A percentile compares a stretch with the other conserved stretches of the same genome.
Evolutionary conservation across 2,113 vertebrate species (phyloP).

Genomic region (Apeltes quadracus): DNA sequence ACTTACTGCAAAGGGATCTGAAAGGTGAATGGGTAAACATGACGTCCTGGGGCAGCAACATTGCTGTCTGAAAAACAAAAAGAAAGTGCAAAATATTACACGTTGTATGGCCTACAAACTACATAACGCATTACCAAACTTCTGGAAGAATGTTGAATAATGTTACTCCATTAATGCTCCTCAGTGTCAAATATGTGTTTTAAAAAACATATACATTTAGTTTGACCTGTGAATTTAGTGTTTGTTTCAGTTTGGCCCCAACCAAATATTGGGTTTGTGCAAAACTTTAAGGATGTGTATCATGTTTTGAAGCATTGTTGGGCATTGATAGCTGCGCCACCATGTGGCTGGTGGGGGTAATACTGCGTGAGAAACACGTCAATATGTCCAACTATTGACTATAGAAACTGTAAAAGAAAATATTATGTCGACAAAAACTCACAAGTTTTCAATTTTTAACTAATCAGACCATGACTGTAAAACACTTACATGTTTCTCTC

Average conservation of each 20-base stretch:
- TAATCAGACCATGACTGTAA: too few relatives aligned
- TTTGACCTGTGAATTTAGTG: background rate
- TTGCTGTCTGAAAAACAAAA: conserved; percentile 56
- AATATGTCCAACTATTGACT: too few relatives aligned
- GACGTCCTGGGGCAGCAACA: conserved; percentile 64
- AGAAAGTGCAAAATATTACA: background rate
- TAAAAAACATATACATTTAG: too few relatives aligned
- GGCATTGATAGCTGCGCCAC: too few relatives aligned
- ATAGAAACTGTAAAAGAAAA: background rate
- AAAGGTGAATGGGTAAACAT: conserved; percentile 78
- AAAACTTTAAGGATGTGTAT: background rate
- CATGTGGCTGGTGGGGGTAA: too few relatives aligned
- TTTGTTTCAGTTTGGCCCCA: background rate
- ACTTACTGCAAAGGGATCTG: conserved; percentile 75
- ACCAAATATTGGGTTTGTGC: background rate
- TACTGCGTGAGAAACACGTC: too few relatives aligned
- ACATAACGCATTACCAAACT: too few relatives aligned
- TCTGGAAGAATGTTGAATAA: background rate
- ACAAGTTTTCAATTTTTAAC: background rate
- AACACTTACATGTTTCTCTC: conserved; percentile 46
- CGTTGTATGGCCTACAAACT: background rate
- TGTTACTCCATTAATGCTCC: background rate
- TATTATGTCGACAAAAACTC: background rate
- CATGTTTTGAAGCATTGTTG: background rate
- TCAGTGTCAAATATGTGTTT: too few relatives aligned